Evolutionary conservation across 2,797 vertebrate species (phyloP), one percentile per base, ranked within the genome.

Genomic region (Etheostoma perlongum): DNA sequence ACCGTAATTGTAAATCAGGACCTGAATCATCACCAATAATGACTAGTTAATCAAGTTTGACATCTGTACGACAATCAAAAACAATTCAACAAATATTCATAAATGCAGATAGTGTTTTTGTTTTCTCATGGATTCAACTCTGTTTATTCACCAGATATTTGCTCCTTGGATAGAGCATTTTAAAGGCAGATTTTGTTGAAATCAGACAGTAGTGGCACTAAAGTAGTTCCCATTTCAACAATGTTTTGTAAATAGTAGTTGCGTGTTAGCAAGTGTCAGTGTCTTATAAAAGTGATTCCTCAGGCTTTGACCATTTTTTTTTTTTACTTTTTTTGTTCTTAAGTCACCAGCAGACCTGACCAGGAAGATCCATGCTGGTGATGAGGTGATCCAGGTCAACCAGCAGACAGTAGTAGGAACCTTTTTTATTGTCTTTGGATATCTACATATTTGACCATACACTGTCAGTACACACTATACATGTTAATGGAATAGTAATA

Each of bases 341-440:
- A 19, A 99, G 97, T 99, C 97, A 30, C 97, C 97, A 44, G 97
- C 97, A 68, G 97, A 99, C 92, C 89, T 94, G 74, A 97, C 95
- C 21, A 95, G 96, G 86, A 98, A 97, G 93, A 98, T 99, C 88
- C 97, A 99, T 2, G 97, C 97, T 36, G 97, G 97, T 2, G 97
- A 99, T 67, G 97, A 99, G 88, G 97, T 99, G 90, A 98, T 99
- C 85, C 97, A 99, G 83, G 97, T 99, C 66, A 98, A 98, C 83
- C 94, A 83, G 44, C 97, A 99, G 78, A 99, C 97, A 6, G 97
- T 99, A 95, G 97, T 98, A 82, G 96, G 97, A 66, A 52, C 14
- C 85, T 27, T 16, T n/a, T 3, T 19, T 67, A 14, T 33, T 30
- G 4, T 18, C 15, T 2, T 13, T 15, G n/a, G 1, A 70, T 49